Base-by-base conservation (phyloP, 2,888 invertebrate genomes). In the Panzeria rudis region DNA sequence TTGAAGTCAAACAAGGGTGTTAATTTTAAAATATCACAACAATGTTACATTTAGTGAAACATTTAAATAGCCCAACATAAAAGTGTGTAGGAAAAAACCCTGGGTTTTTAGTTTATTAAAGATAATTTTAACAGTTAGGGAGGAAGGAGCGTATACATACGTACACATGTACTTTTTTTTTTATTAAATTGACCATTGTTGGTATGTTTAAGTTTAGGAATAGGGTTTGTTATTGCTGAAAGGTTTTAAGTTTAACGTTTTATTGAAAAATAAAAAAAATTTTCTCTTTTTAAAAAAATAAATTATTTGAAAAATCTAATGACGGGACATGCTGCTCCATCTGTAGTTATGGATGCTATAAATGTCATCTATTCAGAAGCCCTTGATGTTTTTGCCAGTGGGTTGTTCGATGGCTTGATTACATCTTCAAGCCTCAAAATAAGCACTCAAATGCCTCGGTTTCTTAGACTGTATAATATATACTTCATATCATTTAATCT, bases 21-120 rank as follows among this genome's bases (percentile, higher is more conserved):
- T 78, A 85, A 85, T 85, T 78, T 85, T 32, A 41, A 81, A 84
- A 85, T 81, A 85, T 85, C 81, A 81, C 81, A 85, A 73, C 72
- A 75, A 75, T 81, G 77, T 81, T 73, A 75, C 64, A 56, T 85
- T 77, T 77, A 61, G 78, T 81, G 81, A 62, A 78, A 78, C 81
- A 85, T 68, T 78, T 82, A 71, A 64, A 56, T 61, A 44, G 66
- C 8, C 32, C 50, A 41, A 52, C 17, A 44, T 4, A 38, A 59
- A n/a, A 8, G 17, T 29, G n/a, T 32, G n/a, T 17, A 35, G 81
- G 17, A 32, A 32, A 54, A 76, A 68, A 69, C 50, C 32, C n/a
- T 71, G 11, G 64, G 38, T 77, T 62, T 69, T 29, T n/a, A 64
- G 71, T 52, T 59, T 44, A 29, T 41, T 50, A 41, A 79, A 71